These are phyloP conservation scores for Castor canadensis DNA, from an alignment of 2,113 vertebrate genomes.

Conservation along the genomic window DNA sequence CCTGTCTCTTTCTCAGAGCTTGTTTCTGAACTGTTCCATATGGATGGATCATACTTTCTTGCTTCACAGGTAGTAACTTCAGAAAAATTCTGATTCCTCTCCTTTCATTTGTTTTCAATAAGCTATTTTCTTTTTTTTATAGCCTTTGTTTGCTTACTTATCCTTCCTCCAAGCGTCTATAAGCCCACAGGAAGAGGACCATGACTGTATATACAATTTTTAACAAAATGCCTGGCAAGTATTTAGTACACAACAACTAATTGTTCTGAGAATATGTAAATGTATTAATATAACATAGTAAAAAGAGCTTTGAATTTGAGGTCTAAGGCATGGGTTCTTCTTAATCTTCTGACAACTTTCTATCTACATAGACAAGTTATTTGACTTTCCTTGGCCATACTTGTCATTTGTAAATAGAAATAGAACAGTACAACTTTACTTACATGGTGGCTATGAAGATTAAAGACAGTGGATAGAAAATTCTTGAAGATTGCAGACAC, in stretches of 20 bases:
- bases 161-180: neutral
- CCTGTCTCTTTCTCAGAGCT: neutral
- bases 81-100: neutral
- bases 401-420: neutral
- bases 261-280: conserved; percentile 23
- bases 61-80: neutral
- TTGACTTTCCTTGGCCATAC: neutral
- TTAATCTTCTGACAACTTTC: neutral
- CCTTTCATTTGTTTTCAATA: neutral
- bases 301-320: neutral
- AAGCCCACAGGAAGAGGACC: neutral
- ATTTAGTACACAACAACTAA: neutral
- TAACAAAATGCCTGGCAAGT: neutral
- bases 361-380: neutral
- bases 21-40: neutral
- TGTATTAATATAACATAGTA: neutral
- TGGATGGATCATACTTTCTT: neutral
- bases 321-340: neutral
- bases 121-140: neutral
- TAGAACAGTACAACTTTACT: neutral
- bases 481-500: rapidly evolving
- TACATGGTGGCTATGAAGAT: neutral
- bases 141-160: neutral
- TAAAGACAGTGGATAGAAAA: neutral
- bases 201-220: neutral